Evolutionary conservation across 2,113 vertebrate species (phyloP).

Genomic region (Elgaria multicarinata): DNA sequence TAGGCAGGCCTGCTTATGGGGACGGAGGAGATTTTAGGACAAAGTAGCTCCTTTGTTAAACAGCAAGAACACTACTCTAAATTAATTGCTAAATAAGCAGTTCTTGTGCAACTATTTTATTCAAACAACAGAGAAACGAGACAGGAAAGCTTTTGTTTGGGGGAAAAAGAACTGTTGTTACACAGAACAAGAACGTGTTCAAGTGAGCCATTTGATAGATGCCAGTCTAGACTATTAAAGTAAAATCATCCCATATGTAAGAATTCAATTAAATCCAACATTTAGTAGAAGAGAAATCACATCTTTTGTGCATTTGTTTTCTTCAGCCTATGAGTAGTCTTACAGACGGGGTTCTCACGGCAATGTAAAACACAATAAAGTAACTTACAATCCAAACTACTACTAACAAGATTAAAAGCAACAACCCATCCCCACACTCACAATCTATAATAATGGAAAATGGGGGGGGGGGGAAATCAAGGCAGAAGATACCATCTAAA

Average conservation of each 20-base stretch:
- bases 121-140: constrained; percentile 55
- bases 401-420: no score
- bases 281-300: not conserved
- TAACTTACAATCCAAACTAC: no score
- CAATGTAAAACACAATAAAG: no score
- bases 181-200: no score
- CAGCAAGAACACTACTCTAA: not conserved
- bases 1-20: not conserved
- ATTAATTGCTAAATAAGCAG: constrained; percentile 40
- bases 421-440: no score
- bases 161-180: constrained; percentile 35
- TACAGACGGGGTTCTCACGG: no score
- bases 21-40: not conserved
- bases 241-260: not conserved
- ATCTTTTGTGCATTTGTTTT: not conserved
- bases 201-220: constrained; percentile 58
- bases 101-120: not conserved
- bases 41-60: constrained; percentile 5
- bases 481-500: no score
- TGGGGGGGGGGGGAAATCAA: no score
- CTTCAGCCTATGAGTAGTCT: no score
- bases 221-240: constrained; percentile 17
- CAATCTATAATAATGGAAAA: no score
- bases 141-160: constrained; percentile 73
- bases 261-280: constrained; percentile 16